phyloP scores from a whole-genome alignment of 2,888 invertebrate species.

The Ectemnius cavifrons region DNA sequence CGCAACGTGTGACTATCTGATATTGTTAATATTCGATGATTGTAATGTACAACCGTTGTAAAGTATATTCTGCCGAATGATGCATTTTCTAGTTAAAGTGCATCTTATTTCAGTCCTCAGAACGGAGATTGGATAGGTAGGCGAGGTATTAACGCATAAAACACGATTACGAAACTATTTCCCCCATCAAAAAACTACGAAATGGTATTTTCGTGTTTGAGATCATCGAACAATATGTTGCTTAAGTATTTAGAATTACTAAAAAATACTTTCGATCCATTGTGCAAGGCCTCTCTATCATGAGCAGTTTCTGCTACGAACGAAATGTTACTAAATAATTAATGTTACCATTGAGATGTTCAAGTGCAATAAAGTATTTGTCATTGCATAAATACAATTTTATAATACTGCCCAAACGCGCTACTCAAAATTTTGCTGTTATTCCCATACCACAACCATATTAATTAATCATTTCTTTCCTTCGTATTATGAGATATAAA shows the following conservation, averaged over 20 bases:
- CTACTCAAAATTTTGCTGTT: no score
- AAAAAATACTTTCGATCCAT: constrained; percentile 31
- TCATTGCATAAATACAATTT: constrained; percentile 19
- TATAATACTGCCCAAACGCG: not conserved
- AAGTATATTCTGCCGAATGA: no score
- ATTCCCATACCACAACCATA: no score
- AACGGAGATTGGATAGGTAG: not conserved
- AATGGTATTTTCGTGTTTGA: not conserved
- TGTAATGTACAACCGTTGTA: no score
- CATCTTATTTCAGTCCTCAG: constrained; percentile 8
- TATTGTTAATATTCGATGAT: constrained; percentile 14
- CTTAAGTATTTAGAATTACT: not conserved
- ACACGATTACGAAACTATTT: constrained; percentile 19
- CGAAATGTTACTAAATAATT: constrained; percentile 19
- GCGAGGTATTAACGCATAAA: not conserved
- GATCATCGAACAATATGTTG: constrained; percentile 6
- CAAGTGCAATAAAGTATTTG: constrained; percentile 10
- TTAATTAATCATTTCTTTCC: no score
- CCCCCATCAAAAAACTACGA: constrained; percentile 7
- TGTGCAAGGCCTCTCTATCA: constrained; percentile 21
- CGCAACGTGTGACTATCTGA: constrained; percentile 33
- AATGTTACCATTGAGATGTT: not conserved
- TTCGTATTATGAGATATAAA: no score
- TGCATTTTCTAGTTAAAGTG: not conserved
- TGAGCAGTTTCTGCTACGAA: constrained; percentile 15